Conservation (phyloP, 1,140 invertebrate genomes). For the Hyles euphorbiae region DNA sequence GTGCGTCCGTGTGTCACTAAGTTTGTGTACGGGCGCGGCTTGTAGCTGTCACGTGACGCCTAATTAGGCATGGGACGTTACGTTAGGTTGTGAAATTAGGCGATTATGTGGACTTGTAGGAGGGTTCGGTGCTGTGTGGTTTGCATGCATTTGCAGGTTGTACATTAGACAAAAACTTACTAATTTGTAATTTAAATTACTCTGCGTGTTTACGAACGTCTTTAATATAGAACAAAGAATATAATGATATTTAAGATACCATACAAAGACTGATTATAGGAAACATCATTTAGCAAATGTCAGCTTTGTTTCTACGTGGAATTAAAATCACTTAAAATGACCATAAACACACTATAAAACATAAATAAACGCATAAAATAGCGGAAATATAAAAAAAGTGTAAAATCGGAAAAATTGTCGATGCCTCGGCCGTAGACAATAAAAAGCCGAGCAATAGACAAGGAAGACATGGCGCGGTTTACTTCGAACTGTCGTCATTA, state of each 20-base stretch:
- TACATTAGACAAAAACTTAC: too few species aligned
- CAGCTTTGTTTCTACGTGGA: too few species aligned
- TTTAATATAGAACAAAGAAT: too few species aligned
- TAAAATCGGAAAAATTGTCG: constrained; percentile 20
- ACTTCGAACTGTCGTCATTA: constrained; percentile 66
- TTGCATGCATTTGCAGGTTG: too few species aligned
- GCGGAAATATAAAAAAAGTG: constrained; percentile 22
- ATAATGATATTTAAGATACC: too few species aligned
- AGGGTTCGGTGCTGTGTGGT: too few species aligned
- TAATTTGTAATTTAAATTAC: too few species aligned
- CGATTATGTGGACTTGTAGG: constrained; percentile 1
- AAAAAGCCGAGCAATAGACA: constrained; percentile 36
- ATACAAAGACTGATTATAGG: too few species aligned
- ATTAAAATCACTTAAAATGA: too few species aligned
- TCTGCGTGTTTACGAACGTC: too few species aligned
- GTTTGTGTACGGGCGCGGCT: constrained; percentile 62
- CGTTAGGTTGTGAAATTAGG: constrained; percentile 31
- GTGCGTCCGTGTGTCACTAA: constrained; percentile 60
- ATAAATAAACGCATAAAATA: constrained; percentile 16
- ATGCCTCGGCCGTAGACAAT: constrained; percentile 44
- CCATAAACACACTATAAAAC: not conserved
- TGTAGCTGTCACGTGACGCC: constrained; percentile 68
- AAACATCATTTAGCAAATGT: too few species aligned
- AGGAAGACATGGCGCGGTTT: constrained; percentile 59
- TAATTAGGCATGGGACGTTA: constrained; percentile 56